These are phyloP conservation scores for Haliaeetus leucogaster DNA, from an alignment of 2,113 vertebrate species.

Conservation along the genomic window DNA sequence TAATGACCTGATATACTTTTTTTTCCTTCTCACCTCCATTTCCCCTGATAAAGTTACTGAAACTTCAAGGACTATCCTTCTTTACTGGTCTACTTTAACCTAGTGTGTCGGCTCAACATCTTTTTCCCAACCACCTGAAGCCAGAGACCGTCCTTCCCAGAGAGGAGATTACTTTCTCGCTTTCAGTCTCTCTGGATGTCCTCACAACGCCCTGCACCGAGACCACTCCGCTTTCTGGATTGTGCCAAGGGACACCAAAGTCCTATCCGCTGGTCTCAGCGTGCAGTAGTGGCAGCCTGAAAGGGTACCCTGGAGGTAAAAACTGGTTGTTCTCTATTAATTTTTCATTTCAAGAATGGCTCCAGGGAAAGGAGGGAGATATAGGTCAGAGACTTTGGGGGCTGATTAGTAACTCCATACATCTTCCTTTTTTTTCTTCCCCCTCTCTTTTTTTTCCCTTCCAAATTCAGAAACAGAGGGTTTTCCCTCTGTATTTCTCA, in stretches of 20 bases:
- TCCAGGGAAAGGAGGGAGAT: constrained; percentile 48
- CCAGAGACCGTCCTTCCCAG: not conserved
- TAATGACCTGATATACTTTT: constrained; percentile 28
- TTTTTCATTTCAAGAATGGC: constrained; percentile 54
- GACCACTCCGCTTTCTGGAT: not conserved
- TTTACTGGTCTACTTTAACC: not conserved
- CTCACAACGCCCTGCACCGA: not conserved
- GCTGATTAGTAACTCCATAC: not conserved
- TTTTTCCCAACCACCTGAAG: not conserved
- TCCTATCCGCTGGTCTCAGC: not conserved
- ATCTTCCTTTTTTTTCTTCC: not conserved
- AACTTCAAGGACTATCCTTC: constrained; percentile 1
- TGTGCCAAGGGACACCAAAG: not conserved
- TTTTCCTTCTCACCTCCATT: not conserved
- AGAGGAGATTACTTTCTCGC: not conserved
- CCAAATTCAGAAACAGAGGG: constrained; percentile 45
- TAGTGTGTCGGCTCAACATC: not conserved
- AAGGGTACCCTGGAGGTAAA: constrained; percentile 46
- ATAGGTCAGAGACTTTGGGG: constrained; percentile 50
- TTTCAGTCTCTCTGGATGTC: not conserved
- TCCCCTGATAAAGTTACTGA: not conserved
- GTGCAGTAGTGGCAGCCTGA: not conserved
- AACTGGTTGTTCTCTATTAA: constrained; percentile 53
- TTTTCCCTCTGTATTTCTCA: constrained; percentile 35
- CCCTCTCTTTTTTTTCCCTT: not conserved